A percentile compares a stretch with the other conserved stretches of the same genome.
These are phyloP conservation scores for Mesodorylaimus sp. DNA, from an alignment of 2,888 invertebrate species.

Conservation along the genomic window DNA sequence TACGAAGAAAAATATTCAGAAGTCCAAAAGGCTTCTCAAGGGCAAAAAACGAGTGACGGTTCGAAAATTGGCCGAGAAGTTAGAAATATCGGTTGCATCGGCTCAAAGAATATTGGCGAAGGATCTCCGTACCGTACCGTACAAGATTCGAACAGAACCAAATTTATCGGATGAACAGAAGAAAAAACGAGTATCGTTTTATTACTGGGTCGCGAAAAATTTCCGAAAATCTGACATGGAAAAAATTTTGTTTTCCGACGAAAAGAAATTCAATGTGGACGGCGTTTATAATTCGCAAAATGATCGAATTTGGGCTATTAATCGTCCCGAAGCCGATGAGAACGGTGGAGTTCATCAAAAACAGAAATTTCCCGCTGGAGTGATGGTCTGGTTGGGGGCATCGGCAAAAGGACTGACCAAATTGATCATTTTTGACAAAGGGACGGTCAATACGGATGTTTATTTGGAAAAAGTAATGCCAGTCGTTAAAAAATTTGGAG, in stretches of 20 bases:
- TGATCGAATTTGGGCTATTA: neutral
- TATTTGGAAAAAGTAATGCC: neutral
- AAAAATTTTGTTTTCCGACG: neutral
- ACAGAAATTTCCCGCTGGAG: neutral
- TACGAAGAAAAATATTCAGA: neutral
- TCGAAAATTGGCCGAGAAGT: neutral
- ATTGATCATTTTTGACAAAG: neutral
- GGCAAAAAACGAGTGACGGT: neutral
- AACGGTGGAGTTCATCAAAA: neutral
- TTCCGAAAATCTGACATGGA: neutral
- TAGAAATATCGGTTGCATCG: neutral
- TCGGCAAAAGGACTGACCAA: neutral
- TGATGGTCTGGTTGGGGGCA: neutral
- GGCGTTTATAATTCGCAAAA: neutral
- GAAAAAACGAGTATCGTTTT: neutral
- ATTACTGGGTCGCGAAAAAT: neutral
- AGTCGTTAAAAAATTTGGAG: neutral
- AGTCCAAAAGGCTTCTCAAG: neutral
- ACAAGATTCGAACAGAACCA: conserved; percentile 1
- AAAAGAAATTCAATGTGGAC: neutral
- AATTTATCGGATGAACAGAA: neutral
- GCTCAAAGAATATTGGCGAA: neutral
- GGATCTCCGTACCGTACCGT: neutral
- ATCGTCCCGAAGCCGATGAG: neutral
- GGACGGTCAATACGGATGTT: neutral